Conservation (phyloP, 2,888 invertebrate genomes). For the Microdon myrmicae region DNA sequence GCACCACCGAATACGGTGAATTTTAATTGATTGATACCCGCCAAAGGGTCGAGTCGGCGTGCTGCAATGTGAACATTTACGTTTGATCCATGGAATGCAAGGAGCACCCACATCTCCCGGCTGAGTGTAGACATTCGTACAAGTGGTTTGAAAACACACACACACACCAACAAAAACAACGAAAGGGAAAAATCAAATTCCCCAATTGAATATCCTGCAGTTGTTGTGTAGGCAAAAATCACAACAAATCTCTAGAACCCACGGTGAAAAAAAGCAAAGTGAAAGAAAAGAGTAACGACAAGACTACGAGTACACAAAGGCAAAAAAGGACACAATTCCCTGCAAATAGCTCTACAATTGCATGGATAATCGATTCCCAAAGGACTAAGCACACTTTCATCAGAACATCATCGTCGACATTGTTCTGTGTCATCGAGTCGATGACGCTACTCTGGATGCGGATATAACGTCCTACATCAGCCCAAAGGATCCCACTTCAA, state of each 20-base stretch:
- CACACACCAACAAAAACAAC: too few species aligned
- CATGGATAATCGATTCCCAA: constrained; percentile 66
- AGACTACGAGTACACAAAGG: background rate
- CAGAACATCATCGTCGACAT: constrained; percentile 26
- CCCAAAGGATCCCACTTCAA: too few species aligned
- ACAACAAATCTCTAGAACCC: constrained; percentile 5
- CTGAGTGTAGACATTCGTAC: constrained; percentile 29
- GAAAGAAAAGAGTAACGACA: constrained; percentile 7
- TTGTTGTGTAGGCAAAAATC: constrained; percentile 8
- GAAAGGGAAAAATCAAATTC: background rate
- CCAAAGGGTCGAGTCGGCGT: constrained; percentile 29
- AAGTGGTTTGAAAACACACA: constrained; percentile 45
- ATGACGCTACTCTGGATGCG: constrained; percentile 37
- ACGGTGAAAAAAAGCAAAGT: constrained; percentile 15
- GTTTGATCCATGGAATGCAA: constrained; percentile 35
- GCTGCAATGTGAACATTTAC: constrained; percentile 3
- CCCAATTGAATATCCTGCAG: background rate
- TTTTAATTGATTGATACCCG: constrained; percentile 50
- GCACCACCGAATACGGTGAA: constrained; percentile 22
- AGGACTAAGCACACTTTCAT: constrained; percentile 63
- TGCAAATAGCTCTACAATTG: constrained; percentile 67
- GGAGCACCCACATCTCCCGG: background rate
- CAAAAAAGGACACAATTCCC: constrained; percentile 54
- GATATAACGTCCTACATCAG: constrained; percentile 36
- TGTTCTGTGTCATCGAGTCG: constrained; percentile 31